These are phyloP conservation scores for Heliconius aoede DNA, from an alignment of 2,888 invertebrate genomes.

Conservation along the genomic window DNA sequence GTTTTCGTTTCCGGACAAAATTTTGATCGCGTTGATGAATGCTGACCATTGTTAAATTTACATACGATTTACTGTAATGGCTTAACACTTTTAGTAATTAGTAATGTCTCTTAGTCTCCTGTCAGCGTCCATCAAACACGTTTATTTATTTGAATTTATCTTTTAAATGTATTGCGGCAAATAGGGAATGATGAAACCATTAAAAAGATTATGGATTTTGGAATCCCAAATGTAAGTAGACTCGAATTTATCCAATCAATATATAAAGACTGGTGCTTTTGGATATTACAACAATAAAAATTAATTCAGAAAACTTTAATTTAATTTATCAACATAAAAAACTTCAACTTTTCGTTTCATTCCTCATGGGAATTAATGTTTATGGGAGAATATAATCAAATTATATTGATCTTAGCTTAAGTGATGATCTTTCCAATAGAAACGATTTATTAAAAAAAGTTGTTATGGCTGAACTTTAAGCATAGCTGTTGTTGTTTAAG, in stretches of 20 bases:
- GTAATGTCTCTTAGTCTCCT: constrained; percentile 32
- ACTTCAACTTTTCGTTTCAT: constrained; percentile 81
- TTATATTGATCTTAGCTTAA: constrained; percentile 75
- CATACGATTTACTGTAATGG: background rate
- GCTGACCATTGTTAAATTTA: constrained; percentile 44
- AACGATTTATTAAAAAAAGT: constrained; percentile 43
- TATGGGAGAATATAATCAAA: constrained; percentile 67
- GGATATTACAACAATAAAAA: constrained; percentile 69
- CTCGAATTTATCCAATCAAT: constrained; percentile 49
- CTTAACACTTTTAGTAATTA: constrained; percentile 15
- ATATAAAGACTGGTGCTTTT: constrained; percentile 79
- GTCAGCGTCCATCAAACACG: constrained; percentile 47
- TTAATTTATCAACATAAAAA: constrained; percentile 50
- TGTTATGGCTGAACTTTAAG: background rate
- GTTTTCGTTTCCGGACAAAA: constrained; percentile 56
- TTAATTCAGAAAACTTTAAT: constrained; percentile 58
- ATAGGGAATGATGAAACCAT: constrained; percentile 43
- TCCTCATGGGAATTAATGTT: constrained; percentile 80
- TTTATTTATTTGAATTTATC: constrained; percentile 33
- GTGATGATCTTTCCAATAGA: constrained; percentile 76
- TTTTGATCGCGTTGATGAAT: constrained; percentile 50
- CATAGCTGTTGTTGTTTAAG: background rate
- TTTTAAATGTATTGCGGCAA: constrained; percentile 41
- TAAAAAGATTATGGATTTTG: constrained; percentile 34
- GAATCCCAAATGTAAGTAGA: constrained; percentile 42